A percentile compares a stretch with the other conserved stretches of the same genome.
These are phyloP conservation scores for Allacma fusca DNA, from an alignment of 2,888 invertebrate species.

Conservation along the genomic window DNA sequence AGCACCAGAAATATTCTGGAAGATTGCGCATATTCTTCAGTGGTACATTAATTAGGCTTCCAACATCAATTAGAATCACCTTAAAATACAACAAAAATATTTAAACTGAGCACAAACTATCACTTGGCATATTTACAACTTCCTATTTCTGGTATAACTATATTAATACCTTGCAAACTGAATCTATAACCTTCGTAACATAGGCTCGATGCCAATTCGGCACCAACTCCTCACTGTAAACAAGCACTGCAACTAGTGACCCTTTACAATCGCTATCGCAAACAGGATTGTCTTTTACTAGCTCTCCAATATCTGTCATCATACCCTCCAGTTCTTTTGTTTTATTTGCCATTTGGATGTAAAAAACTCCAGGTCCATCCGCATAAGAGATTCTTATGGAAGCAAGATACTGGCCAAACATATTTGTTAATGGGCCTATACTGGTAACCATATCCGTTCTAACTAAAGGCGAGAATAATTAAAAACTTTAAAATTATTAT, in stretches of 20 bases:
- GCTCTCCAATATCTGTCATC: not conserved
- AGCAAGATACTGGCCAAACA: not conserved
- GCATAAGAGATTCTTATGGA: not conserved
- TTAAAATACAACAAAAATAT: not conserved
- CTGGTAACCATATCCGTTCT: not conserved
- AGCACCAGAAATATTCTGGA: not conserved
- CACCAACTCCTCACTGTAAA: not conserved
- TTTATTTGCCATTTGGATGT: conserved; percentile 13
- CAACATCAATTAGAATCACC: not conserved
- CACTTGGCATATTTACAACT: too few relatives aligned
- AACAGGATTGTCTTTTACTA: not conserved
- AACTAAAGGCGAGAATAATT: too few relatives aligned
- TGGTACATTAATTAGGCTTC: not conserved
- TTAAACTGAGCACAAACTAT: not conserved
- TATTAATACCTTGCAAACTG: not conserved
- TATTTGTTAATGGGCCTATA: not conserved
- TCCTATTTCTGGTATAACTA: too few relatives aligned
- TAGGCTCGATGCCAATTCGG: not conserved
- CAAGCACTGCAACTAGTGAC: not conserved
- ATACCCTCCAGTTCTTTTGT: not conserved
- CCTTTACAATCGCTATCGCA: not conserved
- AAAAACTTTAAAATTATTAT: too few relatives aligned
- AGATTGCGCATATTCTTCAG: not conserved
- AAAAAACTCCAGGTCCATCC: not conserved
- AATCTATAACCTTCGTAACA: not conserved